These are phyloP conservation scores for Lethocerus indicus DNA, from an alignment of 1,140 invertebrate genomes.

Conservation along the genomic window DNA sequence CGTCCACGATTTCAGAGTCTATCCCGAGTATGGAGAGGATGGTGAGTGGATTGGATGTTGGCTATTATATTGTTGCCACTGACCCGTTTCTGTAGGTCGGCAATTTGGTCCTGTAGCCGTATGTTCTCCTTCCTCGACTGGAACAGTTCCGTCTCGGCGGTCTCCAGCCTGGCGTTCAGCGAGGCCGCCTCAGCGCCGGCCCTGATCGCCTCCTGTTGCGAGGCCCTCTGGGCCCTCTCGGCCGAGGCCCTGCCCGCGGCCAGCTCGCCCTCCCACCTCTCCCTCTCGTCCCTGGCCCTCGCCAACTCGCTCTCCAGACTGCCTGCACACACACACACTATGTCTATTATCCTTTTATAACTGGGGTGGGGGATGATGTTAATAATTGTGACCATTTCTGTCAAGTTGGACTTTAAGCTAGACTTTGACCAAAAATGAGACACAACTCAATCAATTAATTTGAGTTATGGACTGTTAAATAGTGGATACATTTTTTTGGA, in stretches of 20 bases:
- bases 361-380: no score
- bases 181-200: constrained; percentile 59
- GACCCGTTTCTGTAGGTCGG: constrained; percentile 61
- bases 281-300: constrained; percentile 50
- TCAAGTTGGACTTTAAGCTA: no score
- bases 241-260: constrained; percentile 35
- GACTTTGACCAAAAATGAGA: neutral
- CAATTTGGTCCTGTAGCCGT: constrained; percentile 52
- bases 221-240: constrained; percentile 50
- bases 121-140: constrained; percentile 58
- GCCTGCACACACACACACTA: no score
- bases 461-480: no score
- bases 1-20: no score
- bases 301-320: constrained; percentile 55
- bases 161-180: constrained; percentile 52
- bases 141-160: constrained; percentile 56
- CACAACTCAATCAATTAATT: no score
- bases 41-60: no score
- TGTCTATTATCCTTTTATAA: no score
- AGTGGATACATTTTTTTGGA: neutral
- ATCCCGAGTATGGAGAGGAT: no score
- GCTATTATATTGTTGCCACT: neutral
- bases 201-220: constrained; percentile 51
- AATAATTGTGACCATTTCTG: no score
- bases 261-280: constrained; percentile 58